Percentiles rank a stretch among this genome's conserved stretches.
phyloP scores from a whole-genome alignment of 2,888 invertebrate genomes.

The Thera britannica region DNA sequence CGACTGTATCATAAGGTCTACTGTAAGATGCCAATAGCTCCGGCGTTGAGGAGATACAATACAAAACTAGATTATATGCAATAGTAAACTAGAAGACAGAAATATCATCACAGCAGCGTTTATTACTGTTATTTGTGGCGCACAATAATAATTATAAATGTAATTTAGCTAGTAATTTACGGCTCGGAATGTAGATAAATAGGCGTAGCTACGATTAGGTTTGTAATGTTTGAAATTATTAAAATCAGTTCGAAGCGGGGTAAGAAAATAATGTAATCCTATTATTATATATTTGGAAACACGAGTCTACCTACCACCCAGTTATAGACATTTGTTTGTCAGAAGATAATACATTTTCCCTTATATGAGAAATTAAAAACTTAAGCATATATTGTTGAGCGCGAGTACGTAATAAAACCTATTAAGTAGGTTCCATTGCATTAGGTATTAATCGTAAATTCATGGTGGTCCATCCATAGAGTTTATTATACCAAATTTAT shows the following conservation, averaged over 20 bases:
- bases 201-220: constrained; percentile 24
- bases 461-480: too few relatives aligned
- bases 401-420: too few relatives aligned
- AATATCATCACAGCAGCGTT: constrained; percentile 28
- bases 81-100: constrained; percentile 32
- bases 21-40: too few relatives aligned
- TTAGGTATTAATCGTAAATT: too few relatives aligned
- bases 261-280: constrained; percentile 48
- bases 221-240: constrained; percentile 44
- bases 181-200: constrained; percentile 42
- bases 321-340: too few relatives aligned
- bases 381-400: too few relatives aligned
- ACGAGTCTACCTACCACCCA: neutral
- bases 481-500: too few relatives aligned
- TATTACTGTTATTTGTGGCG: constrained; percentile 43
- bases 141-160: constrained; percentile 38
- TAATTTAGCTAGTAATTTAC: constrained; percentile 45
- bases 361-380: too few relatives aligned
- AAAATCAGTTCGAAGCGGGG: constrained; percentile 48
- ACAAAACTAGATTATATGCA: constrained; percentile 14
- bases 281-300: constrained; percentile 30
- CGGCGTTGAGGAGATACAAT: neutral
- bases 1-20: too few relatives aligned
- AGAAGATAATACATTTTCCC: too few relatives aligned
- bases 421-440: too few relatives aligned